phyloP scores from a whole-genome alignment of 1,140 invertebrate species.

The Cotesia glomerata region DNA sequence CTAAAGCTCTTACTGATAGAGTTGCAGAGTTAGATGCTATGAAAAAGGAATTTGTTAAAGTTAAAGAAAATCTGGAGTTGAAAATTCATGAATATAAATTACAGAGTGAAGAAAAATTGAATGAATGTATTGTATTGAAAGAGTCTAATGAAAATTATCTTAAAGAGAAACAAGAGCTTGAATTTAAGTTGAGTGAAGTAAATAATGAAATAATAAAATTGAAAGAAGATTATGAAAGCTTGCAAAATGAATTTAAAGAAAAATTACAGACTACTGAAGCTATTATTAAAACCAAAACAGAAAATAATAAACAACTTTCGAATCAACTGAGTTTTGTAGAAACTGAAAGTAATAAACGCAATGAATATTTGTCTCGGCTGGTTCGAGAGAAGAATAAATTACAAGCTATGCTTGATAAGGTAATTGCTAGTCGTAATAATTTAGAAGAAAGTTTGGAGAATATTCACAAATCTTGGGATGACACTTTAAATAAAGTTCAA shows the following conservation, averaged over 20 bases:
- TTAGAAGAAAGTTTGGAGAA: conserved; percentile 38
- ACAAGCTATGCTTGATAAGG: conserved; percentile 38
- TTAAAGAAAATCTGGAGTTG: conserved; percentile 23
- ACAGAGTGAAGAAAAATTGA: conserved; percentile 25
- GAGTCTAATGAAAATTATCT: background rate
- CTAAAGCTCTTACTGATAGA: conserved; percentile 45
- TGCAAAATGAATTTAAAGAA: conserved; percentile 28
- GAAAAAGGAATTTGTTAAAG: conserved; percentile 27
- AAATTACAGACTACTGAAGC: conserved; percentile 30
- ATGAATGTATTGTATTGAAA: conserved; percentile 36
- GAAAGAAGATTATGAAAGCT: conserved; percentile 29
- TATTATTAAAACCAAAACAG: conserved; percentile 27
- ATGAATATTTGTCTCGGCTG: conserved; percentile 35
- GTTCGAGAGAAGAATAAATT: conserved; percentile 43
- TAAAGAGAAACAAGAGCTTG: background rate
- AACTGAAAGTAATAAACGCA: conserved; percentile 32
- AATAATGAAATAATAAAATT: conserved; percentile 14
- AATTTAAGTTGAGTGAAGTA: background rate
- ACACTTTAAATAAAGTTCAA: conserved; percentile 32
- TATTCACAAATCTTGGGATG: conserved; percentile 37
- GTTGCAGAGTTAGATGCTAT: conserved; percentile 27
- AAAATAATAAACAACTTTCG: conserved; percentile 27
- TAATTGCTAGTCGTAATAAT: conserved; percentile 36
- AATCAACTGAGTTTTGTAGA: conserved; percentile 33
- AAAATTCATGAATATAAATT: conserved; percentile 19